Evolutionary conservation across 2,888 invertebrate genomes (phyloP).

Genomic region (Trilocha varians): DNA sequence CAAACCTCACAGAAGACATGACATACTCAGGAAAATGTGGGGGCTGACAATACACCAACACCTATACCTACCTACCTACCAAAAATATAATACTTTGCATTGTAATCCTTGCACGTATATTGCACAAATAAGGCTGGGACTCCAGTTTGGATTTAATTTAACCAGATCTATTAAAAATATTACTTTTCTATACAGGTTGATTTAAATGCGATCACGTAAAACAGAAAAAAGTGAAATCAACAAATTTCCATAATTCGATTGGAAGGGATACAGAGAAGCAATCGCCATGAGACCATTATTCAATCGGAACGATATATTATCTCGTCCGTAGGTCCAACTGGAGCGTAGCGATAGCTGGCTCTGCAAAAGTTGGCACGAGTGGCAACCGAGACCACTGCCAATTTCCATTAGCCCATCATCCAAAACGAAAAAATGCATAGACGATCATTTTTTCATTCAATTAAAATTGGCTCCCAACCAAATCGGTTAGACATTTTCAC

Average conservation of each 20-base stretch:
- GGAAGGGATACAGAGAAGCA: constrained; percentile 44
- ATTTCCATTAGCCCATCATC: constrained; percentile 73
- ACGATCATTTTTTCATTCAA: constrained; percentile 73
- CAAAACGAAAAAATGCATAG: constrained; percentile 72
- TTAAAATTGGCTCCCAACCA: constrained; percentile 68
- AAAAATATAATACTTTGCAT: no score
- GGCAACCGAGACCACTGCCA: constrained; percentile 66
- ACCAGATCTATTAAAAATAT: no score
- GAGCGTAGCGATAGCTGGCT: constrained; percentile 67
- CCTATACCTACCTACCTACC: no score
- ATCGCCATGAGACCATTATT: constrained; percentile 65
- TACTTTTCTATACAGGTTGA: constrained; percentile 14
- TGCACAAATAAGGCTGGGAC: no score
- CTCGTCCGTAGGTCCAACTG: constrained; percentile 55
- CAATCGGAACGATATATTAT: constrained; percentile 64
- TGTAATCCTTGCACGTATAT: no score
- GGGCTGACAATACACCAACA: no score
- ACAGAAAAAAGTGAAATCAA: constrained; percentile 8
- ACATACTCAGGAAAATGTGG: no score
- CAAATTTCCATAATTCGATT: constrained; percentile 31
- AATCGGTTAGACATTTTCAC: constrained; percentile 35
- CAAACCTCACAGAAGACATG: no score
- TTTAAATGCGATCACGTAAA: constrained; percentile 15
- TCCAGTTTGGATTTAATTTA: no score
- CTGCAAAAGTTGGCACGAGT: constrained; percentile 69